Base-by-base conservation (phyloP, 2,797 vertebrate genomes). In the Heterohyrax brucei region DNA sequence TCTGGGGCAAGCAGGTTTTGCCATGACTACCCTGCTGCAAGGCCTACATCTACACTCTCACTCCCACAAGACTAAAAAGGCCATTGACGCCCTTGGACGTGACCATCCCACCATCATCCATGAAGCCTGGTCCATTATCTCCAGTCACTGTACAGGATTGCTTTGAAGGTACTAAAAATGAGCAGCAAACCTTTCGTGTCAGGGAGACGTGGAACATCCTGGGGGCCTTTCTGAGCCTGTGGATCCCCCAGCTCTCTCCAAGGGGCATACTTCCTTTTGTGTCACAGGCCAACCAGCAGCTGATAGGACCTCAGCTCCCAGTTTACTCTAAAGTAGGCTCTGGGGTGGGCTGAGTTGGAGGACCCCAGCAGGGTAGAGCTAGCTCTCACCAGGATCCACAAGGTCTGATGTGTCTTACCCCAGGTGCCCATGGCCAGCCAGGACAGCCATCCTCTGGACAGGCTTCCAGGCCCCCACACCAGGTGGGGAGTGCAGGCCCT, bases 251-350 rank as follows among this genome's bases (percentile, higher is more conserved):
- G 24, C 19, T 75, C 44, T 39, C 19, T 8, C 61, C 1, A 21
- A n/a, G 14, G 26, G n/a, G 68, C 3, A 33, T 33, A 75, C 2
- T 84, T 91, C 73, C 89, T 68, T 92, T 98, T 64, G 91, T 93
- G 87, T 89, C 97, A 70, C 50, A 24, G 62, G 97, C 94, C 28
- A 66, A 68, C 97, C 97, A 97, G 97, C 95, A 97, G 97, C 96
- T 93, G 73, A 53, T 92, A 97, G 79, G 96, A 91, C 95, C 30
- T 91, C 0, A 12, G 86, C 93, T 87, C 94, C 88, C 46, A 66
- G 8, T 10, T 26, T 39, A 7, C n/a, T 5, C 33, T 44, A 59
- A 80, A 18, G 46, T 7, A 18, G 26, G 3, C 84, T 64, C 62
- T 2, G 1, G 50, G 21, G 19, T 0, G 1, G 72, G 62, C 44